These are phyloP conservation scores for Trematomus bernacchii DNA, from an alignment of 2,797 vertebrate genomes.

Conservation along the genomic window DNA sequence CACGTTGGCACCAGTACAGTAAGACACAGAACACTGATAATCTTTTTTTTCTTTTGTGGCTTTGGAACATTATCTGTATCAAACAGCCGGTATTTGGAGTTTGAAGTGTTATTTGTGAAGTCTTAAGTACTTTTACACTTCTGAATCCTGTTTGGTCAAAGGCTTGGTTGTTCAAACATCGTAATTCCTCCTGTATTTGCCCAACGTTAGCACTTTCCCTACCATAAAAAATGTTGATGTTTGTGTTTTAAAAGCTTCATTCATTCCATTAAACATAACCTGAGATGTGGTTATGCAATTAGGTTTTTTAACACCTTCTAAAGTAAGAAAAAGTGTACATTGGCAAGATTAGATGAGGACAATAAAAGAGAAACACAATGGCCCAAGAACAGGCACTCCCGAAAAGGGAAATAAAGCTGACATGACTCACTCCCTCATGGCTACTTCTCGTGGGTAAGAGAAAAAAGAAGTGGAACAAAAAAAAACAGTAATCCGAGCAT, in stretches of 20 bases:
- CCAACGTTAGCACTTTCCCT: slow-evolving; percentile 41
- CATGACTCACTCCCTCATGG: slow-evolving; percentile 72
- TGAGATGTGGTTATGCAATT: slow-evolving; percentile 48
- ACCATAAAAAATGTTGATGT: slow-evolving; percentile 6
- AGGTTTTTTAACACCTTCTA: slow-evolving; percentile 62
- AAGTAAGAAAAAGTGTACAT: slow-evolving; percentile 49
- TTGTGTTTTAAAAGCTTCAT: slow-evolving; percentile 3
- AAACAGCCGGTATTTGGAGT: slow-evolving; percentile 19
- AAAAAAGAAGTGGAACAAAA: slow-evolving; percentile 57
- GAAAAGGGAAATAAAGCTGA: slow-evolving; percentile 68
- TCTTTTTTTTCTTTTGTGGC: slow-evolving; percentile 3
- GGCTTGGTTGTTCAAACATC: slow-evolving; percentile 22
- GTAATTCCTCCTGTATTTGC: slow-evolving; percentile 25
- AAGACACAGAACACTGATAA: slow-evolving; percentile 43
- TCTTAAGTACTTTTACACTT: slow-evolving; percentile 19
- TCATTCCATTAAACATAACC: slow-evolving; percentile 30
- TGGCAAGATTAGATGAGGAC: slow-evolving; percentile 56
- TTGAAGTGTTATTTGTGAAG: slow-evolving; percentile 15
- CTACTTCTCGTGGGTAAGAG: slow-evolving; percentile 50
- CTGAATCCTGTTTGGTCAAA: slow-evolving; percentile 26
- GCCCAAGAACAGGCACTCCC: slow-evolving; percentile 59
- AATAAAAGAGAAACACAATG: slow-evolving; percentile 76
- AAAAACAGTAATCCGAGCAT: slow-evolving; percentile 41
- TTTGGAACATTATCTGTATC: slow-evolving; percentile 13
- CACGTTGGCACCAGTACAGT: slow-evolving; percentile 42